Base-by-base conservation (phyloP, 2,888 invertebrate genomes). In the Acanthoscelides obtectus region DNA sequence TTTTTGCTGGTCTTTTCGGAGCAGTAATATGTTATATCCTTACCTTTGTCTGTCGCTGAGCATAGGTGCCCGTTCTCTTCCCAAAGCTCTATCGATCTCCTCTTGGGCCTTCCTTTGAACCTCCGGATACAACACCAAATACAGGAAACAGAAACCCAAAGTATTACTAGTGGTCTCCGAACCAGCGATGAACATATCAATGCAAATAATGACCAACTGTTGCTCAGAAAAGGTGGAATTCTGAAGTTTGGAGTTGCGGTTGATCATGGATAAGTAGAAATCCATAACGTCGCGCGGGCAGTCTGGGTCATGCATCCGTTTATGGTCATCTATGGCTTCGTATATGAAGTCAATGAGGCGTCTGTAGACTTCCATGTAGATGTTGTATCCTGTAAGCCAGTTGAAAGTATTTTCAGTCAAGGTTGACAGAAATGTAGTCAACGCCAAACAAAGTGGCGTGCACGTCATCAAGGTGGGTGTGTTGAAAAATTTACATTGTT, bases 141-240 rank as follows among this genome's bases (percentile, higher is more conserved):
- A 92, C 75, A 94, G 87, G 78, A 95, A 93, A 72, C 91, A 90
- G 80, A 94, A 94, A 25, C 92, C 91, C 80, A 95, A 86, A 63
- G 92, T 90, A 82, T 95, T 94, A 70, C 90, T 92, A 0, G 95
- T 94, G 0, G 95, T 95, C 85, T 95, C 95, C 0, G 94, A 93
- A 0, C 95, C 95, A 22, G 95, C 95, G 88, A 95, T 90, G 79
- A 95, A 95, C 88, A 95, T 89, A 79, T 95, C 95, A 88, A 95
- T 87, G 79, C 94, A 94, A 79, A 93, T 90, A 0, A 94, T 93
- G 72, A 95, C 83, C 69, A 95, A 84, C 79, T 95, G 95, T 12
- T 90, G 89, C 82, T 95, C 94, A 76, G 89, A 87, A 81, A 92
- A 90, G 45, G 68, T 74, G 6, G 71, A 64, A 12, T 68, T 2